Base-by-base conservation (phyloP, 1,140 invertebrate species). In the Mactra quadrangularis region DNA sequence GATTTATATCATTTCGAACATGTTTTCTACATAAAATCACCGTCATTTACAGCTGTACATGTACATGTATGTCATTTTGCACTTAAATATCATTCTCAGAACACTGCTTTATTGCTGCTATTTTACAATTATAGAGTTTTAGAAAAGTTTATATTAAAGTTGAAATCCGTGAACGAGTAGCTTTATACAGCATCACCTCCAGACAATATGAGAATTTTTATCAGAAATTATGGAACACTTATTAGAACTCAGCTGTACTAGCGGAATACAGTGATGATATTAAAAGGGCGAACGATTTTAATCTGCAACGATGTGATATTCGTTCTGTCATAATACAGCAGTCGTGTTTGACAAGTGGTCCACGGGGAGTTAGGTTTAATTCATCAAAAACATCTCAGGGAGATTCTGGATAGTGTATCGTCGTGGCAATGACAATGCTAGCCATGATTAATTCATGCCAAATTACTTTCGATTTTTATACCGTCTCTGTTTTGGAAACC, bases 241-340 rank as follows among this genome's bases (percentile, higher is more conserved):
- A 19, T 4, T 29, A 45, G 60, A 41, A 38, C 19, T 38, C 38
- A 1, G 50, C 64, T 68, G 50, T 78, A 55, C 27, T 33, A 19
- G 15, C 9, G 25, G 55, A 55, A 25, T n/a, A n/a, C 3, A 38
- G 64, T 27, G 47, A 59, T 76, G 74, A 50, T 57, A 76, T 50
- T 76, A 50, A 76, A 62, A 76, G 60, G 60, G 76, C 60, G 59
- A 55, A 59, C 47, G 47, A 41, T 68, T 68, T 66, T 78, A 55
- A 78, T 78, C 52, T 68, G 76, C 45, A 29, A 45, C 59, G 76
- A 78, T 78, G 68, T 78, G 60, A 78, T 78, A 78, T 78, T 78
- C 76, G 62, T 78, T 57, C 76, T 78, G 76, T 78, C 76, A 78
- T 78, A 78, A 78, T 68, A 68, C 45, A 47, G 33, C 33, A 17